Evolutionary conservation across 2,888 invertebrate species (phyloP).

Genomic region (Phragmatobia fuliginosa): DNA sequence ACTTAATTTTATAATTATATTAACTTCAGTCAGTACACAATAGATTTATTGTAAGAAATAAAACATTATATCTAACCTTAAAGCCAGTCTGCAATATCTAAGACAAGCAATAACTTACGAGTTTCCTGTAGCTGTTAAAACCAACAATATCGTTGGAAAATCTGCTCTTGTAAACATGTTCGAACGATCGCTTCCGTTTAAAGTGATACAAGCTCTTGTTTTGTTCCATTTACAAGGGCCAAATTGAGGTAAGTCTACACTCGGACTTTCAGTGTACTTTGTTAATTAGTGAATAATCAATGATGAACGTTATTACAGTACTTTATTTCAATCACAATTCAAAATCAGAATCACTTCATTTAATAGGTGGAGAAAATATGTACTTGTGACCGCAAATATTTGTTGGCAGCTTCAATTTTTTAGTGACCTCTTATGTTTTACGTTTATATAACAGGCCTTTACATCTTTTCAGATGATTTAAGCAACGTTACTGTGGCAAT

Average conservation of each 20-base stretch:
- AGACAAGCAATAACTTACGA: constrained; percentile 22
- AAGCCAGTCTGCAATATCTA: not conserved
- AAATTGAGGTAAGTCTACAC: constrained; percentile 21
- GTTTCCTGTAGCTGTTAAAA: constrained; percentile 25
- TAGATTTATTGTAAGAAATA: not conserved
- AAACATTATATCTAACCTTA: constrained; percentile 8
- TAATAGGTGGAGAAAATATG: not conserved
- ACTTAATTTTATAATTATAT: not conserved
- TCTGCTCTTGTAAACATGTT: constrained; percentile 48
- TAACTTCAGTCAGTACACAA: not conserved
- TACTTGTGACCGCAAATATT: not conserved
- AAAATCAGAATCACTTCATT: too few relatives aligned
- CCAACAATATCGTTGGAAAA: constrained; percentile 46
- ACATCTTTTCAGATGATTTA: too few relatives aligned
- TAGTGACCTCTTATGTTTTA: not conserved
- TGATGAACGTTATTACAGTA: not conserved
- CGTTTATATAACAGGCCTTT: too few relatives aligned
- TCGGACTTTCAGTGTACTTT: not conserved
- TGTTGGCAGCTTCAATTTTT: not conserved
- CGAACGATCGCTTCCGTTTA: constrained; percentile 37
- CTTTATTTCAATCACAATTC: too few relatives aligned
- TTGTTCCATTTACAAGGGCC: constrained; percentile 30
- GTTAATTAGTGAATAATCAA: not conserved
- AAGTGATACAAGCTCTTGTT: constrained; percentile 31
- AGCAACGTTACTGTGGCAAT: too few relatives aligned